Conservation (phyloP, 2,888 invertebrate species). For the Galeopsomyia nigrocyanea region DNA sequence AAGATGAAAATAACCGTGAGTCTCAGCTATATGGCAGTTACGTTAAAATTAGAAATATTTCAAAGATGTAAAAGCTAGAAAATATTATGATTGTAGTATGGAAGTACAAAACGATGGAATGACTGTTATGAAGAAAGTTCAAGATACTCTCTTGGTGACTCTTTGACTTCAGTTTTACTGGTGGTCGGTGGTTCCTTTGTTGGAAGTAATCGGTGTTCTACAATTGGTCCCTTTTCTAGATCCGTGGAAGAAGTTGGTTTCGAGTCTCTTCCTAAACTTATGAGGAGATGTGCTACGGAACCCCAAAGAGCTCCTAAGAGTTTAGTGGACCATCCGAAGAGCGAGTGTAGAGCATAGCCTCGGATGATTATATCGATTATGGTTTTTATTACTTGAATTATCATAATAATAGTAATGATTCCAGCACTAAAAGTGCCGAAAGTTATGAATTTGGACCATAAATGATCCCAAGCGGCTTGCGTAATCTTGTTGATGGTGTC, state of each 20-base stretch:
- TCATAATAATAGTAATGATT: constrained; percentile 30
- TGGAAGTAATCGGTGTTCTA: background rate
- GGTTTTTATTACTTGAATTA: constrained; percentile 26
- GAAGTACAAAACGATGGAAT: too few relatives aligned
- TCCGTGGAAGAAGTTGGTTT: background rate
- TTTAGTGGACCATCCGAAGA: constrained; percentile 36
- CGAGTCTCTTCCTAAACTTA: background rate
- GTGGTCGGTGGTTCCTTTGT: too few relatives aligned
- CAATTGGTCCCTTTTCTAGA: background rate
- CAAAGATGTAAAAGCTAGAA: too few relatives aligned
- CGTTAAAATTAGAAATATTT: too few relatives aligned
- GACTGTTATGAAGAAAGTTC: too few relatives aligned
- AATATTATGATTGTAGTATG: too few relatives aligned
- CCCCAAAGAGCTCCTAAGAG: constrained; percentile 36
- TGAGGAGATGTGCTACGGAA: constrained; percentile 26
- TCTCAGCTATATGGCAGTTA: background rate
- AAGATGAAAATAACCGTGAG: background rate
- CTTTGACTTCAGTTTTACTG: too few relatives aligned
- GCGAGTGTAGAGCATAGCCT: constrained; percentile 32
- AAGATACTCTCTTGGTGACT: too few relatives aligned
- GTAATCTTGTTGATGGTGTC: constrained; percentile 31
- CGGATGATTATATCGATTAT: constrained; percentile 36
- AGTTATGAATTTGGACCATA: constrained; percentile 30
- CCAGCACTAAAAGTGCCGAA: constrained; percentile 45
- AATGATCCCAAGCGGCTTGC: constrained; percentile 31